Conservation (phyloP, 2,113 vertebrate genomes). For the Petrocephalus microphthalmus region DNA sequence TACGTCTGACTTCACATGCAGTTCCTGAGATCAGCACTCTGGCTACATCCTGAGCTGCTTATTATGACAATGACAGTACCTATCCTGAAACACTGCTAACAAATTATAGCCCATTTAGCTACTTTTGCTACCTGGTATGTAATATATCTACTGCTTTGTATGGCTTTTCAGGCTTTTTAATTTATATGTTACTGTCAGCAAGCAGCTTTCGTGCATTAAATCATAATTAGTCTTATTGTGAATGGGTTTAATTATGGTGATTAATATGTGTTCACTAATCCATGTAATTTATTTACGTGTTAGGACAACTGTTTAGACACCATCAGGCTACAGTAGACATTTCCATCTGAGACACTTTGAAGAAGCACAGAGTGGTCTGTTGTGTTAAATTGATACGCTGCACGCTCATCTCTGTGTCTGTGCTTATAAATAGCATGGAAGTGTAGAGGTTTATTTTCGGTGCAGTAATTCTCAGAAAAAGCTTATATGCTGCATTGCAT, state of each 20-base stretch:
- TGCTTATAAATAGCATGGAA: background rate
- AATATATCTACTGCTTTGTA: background rate
- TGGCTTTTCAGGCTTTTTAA: background rate
- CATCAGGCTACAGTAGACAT: background rate
- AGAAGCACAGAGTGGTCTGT: background rate
- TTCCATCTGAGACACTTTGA: background rate
- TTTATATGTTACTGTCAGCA: background rate
- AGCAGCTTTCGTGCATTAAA: background rate
- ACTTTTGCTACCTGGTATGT: background rate
- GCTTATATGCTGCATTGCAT: background rate
- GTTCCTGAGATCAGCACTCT: background rate
- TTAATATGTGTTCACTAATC: conserved; percentile 1
- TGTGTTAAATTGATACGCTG: background rate
- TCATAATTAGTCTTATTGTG: background rate
- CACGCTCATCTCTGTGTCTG: background rate
- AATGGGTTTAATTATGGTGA: background rate
- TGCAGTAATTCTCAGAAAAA: background rate
- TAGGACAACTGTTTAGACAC: background rate
- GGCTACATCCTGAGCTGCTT: too few relatives aligned
- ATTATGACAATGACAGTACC: background rate
- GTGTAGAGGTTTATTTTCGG: too few relatives aligned
- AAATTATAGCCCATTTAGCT: background rate
- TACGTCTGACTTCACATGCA: background rate
- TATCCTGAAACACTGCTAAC: background rate
- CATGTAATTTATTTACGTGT: background rate